A percentile compares a stretch with the other conserved stretches of the same genome.
phyloP scores from a whole-genome alignment of 2,888 invertebrate genomes.

The Ophonus ardosiacus region DNA sequence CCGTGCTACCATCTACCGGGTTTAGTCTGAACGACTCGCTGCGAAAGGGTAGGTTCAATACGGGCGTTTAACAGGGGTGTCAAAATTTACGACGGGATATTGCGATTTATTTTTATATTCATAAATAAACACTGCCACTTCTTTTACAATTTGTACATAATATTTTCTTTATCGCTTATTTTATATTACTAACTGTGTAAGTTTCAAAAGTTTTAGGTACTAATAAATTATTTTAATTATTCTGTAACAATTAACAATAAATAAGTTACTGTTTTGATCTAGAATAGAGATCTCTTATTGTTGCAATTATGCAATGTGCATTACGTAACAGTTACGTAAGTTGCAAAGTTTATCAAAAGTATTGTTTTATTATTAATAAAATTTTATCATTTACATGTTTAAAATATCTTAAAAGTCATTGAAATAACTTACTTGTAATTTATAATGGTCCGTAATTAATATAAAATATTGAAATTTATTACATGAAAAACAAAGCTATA shows the following conservation, averaged over 20 bases:
- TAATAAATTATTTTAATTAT: background rate
- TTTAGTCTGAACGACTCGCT: conserved; percentile 26
- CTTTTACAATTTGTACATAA: background rate
- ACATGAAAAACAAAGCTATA: background rate
- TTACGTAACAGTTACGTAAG: background rate
- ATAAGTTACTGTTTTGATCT: background rate
- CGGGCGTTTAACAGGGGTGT: conserved; percentile 52
- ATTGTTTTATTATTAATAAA: background rate
- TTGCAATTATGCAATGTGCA: conserved; percentile 35
- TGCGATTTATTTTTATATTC: conserved; percentile 18
- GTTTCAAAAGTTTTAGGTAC: background rate
- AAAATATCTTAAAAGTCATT: too few species aligned
- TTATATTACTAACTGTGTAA: background rate
- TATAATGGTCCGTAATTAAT: background rate
- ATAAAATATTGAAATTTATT: background rate
- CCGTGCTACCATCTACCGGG: conserved; percentile 53
- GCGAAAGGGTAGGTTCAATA: conserved; percentile 53
- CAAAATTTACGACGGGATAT: conserved; percentile 37
- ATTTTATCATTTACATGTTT: background rate
- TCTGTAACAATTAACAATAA: background rate
- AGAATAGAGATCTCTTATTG: conserved; percentile 11
- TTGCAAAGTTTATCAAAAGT: background rate
- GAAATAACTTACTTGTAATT: too few species aligned
- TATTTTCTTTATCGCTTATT: background rate
- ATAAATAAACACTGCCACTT: background rate